These are phyloP conservation scores for Pygathrix nemaeus DNA, from an alignment of 2,113 vertebrate species.

Conservation along the genomic window DNA sequence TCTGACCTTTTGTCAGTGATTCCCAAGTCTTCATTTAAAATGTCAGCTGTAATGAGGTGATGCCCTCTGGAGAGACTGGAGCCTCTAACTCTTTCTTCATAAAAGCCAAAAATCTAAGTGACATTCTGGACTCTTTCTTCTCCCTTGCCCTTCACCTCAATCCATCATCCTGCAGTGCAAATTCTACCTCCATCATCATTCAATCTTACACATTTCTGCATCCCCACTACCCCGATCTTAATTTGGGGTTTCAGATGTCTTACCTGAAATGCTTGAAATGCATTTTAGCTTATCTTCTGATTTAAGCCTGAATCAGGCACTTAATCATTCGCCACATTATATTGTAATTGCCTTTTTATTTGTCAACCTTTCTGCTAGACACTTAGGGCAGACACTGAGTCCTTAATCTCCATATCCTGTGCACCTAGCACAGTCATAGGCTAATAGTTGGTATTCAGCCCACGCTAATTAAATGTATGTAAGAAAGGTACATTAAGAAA, in stretches of 20 bases:
- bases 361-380: neutral
- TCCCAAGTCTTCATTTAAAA: slow-evolving; percentile 17
- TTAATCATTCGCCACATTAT: neutral
- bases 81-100: neutral
- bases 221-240: neutral
- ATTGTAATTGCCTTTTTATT: neutral
- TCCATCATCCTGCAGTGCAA: neutral
- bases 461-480: neutral
- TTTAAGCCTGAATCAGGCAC: neutral
- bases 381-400: neutral
- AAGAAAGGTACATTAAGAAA: too few relatives aligned
- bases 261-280: neutral
- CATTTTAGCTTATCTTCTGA: neutral
- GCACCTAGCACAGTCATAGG: neutral
- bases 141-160: neutral
- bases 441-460: neutral
- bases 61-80: neutral
- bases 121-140: too few relatives aligned
- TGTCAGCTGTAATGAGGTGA: neutral
- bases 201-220: neutral
- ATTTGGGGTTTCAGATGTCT: neutral
- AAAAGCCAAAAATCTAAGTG: neutral
- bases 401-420: neutral
- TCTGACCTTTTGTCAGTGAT: slow-evolving; percentile 28
- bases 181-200: neutral